These are phyloP conservation scores for Acomys russatus DNA, from an alignment of 2,797 vertebrate genomes.

Conservation along the genomic window DNA sequence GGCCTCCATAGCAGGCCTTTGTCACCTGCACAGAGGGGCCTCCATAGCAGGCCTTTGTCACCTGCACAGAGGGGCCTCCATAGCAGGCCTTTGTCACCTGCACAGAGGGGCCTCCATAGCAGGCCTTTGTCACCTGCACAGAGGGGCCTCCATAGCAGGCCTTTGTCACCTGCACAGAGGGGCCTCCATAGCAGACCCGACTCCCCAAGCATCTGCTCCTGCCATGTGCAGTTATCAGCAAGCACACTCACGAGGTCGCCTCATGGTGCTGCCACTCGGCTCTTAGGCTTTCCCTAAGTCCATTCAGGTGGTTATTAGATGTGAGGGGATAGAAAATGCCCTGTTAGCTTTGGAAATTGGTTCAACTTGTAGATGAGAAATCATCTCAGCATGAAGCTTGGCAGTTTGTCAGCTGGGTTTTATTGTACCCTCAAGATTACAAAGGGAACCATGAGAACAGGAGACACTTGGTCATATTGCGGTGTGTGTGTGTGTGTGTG, in stretches of 20 bases:
- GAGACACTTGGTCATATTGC: background rate
- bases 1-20: no score
- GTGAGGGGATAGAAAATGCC: background rate
- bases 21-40: background rate
- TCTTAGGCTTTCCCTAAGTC: conserved; percentile 47
- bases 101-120: background rate
- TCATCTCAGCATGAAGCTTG: background rate
- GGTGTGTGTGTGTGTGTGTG: no score
- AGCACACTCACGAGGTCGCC: background rate
- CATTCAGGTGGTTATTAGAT: conserved; percentile 5
- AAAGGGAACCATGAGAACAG: conserved; percentile 20
- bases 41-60: background rate
- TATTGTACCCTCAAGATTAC: conserved; percentile 56
- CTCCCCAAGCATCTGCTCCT: background rate
- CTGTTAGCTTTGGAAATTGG: background rate
- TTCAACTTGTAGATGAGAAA: background rate
- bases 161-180: no score
- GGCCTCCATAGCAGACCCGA: background rate
- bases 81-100: background rate
- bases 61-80: background rate
- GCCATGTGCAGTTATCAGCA: background rate
- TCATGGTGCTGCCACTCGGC: background rate
- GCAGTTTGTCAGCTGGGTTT: background rate
- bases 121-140: no score
- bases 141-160: background rate